phyloP scores from a whole-genome alignment of 1,140 invertebrate species.

The Platyura marginata region DNA sequence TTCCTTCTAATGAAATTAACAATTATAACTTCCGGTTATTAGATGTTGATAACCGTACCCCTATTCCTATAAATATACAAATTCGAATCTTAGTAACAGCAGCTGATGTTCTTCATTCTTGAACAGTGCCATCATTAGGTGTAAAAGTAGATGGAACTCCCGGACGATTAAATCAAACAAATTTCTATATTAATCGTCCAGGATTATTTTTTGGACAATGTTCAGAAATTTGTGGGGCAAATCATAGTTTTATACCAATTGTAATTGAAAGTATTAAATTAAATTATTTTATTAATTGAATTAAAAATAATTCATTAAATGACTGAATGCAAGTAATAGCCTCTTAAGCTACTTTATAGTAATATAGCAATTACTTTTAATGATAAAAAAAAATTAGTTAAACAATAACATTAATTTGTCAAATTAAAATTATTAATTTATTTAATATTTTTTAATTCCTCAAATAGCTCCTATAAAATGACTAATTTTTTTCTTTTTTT shows the following conservation, averaged over 20 bases:
- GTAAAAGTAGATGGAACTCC: constrained; percentile 46
- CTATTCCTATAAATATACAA: constrained; percentile 33
- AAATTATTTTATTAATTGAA: constrained; percentile 35
- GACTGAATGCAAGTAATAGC: constrained; percentile 38
- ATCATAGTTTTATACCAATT: constrained; percentile 63
- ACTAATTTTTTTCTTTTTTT: constrained; percentile 28
- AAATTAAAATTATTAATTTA: constrained; percentile 33
- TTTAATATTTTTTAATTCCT: constrained; percentile 32
- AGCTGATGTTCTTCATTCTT: constrained; percentile 49
- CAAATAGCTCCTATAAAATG: constrained; percentile 32
- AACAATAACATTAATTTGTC: constrained; percentile 32
- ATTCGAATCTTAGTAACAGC: constrained; percentile 37
- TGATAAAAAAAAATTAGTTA: constrained; percentile 30
- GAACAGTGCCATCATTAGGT: constrained; percentile 37
- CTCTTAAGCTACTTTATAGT: constrained; percentile 31
- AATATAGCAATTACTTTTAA: constrained; percentile 37
- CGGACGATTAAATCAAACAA: constrained; percentile 44
- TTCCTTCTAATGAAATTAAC: constrained; percentile 20
- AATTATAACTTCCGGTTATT: constrained; percentile 32
- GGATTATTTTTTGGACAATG: constrained; percentile 48
- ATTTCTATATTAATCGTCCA: constrained; percentile 30
- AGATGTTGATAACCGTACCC: constrained; percentile 40
- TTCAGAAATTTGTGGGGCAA: constrained; percentile 59
- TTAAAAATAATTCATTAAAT: constrained; percentile 33
- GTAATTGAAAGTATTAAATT: constrained; percentile 33